Conservation (phyloP, 2,113 vertebrate species). For the Piprites chloris region DNA sequence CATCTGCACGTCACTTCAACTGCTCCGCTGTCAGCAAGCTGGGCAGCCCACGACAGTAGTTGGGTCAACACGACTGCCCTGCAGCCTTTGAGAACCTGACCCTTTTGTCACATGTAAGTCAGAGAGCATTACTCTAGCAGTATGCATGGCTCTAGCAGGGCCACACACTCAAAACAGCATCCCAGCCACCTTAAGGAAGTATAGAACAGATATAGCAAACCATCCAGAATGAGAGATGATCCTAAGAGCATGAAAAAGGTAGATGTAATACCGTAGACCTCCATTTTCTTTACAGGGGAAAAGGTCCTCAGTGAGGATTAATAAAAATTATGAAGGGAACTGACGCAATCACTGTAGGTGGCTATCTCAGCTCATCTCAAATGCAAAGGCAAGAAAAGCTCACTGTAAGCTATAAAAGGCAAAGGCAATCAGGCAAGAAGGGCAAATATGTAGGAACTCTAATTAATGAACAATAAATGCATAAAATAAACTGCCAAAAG, state of each 20-base stretch:
- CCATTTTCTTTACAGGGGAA: not conserved
- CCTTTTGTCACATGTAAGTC: constrained; percentile 51
- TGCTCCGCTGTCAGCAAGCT: not conserved
- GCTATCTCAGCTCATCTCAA: constrained; percentile 50
- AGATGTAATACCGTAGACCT: constrained; percentile 13
- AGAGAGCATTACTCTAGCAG: constrained; percentile 34
- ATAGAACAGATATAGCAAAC: not conserved
- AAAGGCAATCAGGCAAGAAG: constrained; percentile 61
- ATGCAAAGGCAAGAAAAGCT: constrained; percentile 47
- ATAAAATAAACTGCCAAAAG: constrained; percentile 47
- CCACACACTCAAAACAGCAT: not conserved
- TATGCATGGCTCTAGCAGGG: not conserved
- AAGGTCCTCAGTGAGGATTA: not conserved
- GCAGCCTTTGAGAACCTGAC: constrained; percentile 49
- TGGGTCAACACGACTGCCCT: constrained; percentile 17
- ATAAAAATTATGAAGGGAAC: constrained; percentile 55
- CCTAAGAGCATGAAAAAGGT: not conserved
- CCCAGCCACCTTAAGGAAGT: not conserved
- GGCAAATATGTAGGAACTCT: constrained; percentile 59
- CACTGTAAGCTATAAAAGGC: constrained; percentile 47
- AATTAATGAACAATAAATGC: constrained; percentile 52
- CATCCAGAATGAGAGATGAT: not conserved
- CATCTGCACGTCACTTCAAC: constrained; percentile 20
- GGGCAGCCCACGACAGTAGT: not conserved
- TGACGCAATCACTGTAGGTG: constrained; percentile 55